A percentile compares a stretch with the other conserved stretches of the same genome.
phyloP scores from a whole-genome alignment of 2,113 vertebrate genomes.

The Halcyon malimbica region DNA sequence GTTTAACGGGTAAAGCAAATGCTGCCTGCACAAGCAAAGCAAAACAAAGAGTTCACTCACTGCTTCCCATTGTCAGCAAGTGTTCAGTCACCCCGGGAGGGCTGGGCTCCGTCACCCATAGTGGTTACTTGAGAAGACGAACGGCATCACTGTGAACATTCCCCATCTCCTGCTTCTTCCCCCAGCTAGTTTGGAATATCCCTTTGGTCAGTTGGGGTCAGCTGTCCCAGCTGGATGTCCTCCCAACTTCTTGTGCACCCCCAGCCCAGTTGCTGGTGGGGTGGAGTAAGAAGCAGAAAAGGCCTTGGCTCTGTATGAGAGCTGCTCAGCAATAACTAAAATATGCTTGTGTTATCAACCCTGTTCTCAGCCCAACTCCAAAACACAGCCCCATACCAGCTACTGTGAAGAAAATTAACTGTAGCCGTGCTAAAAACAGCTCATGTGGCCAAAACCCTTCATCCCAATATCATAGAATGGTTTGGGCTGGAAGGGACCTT shows the following conservation, averaged over 20 bases:
- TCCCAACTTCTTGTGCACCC: background rate
- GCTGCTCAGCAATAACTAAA: background rate
- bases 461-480: background rate
- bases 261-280: background rate
- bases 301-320: background rate
- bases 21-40: background rate
- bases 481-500: background rate
- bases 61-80: background rate
- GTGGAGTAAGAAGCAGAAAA: background rate
- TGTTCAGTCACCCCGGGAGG: background rate
- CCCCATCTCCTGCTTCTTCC: background rate
- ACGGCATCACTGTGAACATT: background rate
- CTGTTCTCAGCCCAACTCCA: no score
- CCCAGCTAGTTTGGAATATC: background rate
- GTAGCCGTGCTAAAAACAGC: background rate
- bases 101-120: no score
- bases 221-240: background rate
- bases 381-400: background rate
- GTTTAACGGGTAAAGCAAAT: background rate
- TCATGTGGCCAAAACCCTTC: background rate
- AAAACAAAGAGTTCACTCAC: background rate
- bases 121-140: background rate
- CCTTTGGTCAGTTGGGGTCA: background rate
- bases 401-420: background rate
- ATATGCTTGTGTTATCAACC: no score